Percentiles rank a stretch among this genome's conserved stretches.
Evolutionary conservation across 2,888 invertebrate species (phyloP).

Genomic region (Sthenelais limicola): DNA sequence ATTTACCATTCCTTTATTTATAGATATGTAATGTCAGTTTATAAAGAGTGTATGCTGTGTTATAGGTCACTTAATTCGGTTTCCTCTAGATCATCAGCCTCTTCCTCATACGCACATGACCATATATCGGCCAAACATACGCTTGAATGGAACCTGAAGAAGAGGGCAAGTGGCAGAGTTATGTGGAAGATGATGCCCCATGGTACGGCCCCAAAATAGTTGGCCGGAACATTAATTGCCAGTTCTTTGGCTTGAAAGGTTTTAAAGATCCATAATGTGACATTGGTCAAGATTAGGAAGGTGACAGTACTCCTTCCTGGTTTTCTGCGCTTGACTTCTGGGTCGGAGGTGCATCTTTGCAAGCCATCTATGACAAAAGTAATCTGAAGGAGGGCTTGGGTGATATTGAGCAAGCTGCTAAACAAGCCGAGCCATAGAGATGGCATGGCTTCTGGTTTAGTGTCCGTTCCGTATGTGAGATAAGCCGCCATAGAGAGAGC

Average conservation of each 20-base stretch:
- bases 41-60: too few relatives aligned
- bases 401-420: constrained; percentile 58
- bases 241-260: constrained; percentile 63
- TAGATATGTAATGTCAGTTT: too few relatives aligned
- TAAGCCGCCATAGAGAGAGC: constrained; percentile 61
- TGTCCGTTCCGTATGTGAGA: not conserved
- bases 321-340: constrained; percentile 62
- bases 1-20: too few relatives aligned
- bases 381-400: constrained; percentile 66
- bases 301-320: constrained; percentile 78
- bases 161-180: constrained; percentile 77
- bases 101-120: constrained; percentile 63
- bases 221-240: constrained; percentile 30
- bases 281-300: constrained; percentile 78
- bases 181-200: constrained; percentile 79
- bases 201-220: constrained; percentile 77
- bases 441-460: constrained; percentile 48
- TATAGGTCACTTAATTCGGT: too few relatives aligned
- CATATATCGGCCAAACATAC: constrained; percentile 71
- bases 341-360: constrained; percentile 57
- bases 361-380: constrained; percentile 68
- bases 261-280: constrained; percentile 79
- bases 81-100: constrained; percentile 18
- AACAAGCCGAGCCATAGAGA: constrained; percentile 53
- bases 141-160: constrained; percentile 71